phyloP scores from a whole-genome alignment of 2,888 invertebrate genomes.

The Melolontha melolontha region DNA sequence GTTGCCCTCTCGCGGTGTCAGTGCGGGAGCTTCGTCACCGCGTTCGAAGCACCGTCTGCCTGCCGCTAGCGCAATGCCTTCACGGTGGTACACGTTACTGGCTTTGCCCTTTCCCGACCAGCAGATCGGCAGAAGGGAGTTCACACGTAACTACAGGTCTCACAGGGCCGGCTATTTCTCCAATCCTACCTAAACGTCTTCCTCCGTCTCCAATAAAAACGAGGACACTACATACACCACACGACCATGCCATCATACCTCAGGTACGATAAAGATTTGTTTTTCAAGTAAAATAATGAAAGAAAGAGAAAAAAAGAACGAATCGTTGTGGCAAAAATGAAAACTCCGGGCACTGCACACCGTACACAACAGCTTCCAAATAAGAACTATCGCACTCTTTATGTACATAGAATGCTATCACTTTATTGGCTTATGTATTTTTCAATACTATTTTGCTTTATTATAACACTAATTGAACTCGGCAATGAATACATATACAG shows the following conservation, averaged over 20 bases:
- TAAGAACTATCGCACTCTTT: constrained; percentile 7
- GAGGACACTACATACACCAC: constrained; percentile 35
- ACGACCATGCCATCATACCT: constrained; percentile 29
- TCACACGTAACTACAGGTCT: constrained; percentile 79
- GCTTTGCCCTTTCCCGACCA: constrained; percentile 94
- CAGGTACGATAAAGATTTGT: constrained; percentile 47
- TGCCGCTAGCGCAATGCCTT: constrained; percentile 74
- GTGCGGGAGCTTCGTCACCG: constrained; percentile 65
- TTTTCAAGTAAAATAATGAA: background rate
- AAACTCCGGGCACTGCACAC: constrained; percentile 52
- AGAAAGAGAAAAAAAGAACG: background rate
- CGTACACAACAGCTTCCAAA: constrained; percentile 41
- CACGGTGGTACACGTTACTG: constrained; percentile 90
- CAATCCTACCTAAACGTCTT: constrained; percentile 76
- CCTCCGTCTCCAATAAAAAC: constrained; percentile 15
- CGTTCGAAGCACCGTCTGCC: constrained; percentile 67
- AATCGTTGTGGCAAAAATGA: background rate
- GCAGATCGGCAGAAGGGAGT: constrained; percentile 88
- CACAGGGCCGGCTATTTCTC: constrained; percentile 88
- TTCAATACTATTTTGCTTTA: background rate
- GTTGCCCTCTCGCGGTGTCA: constrained; percentile 49
- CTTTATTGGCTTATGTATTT: background rate
- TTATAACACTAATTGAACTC: too few relatives aligned
- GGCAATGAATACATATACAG: too few relatives aligned
- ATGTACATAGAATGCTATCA: background rate